Evolutionary conservation across 2,113 vertebrate genomes (phyloP).

Genomic region (Onychostruthus taczanowskii): DNA sequence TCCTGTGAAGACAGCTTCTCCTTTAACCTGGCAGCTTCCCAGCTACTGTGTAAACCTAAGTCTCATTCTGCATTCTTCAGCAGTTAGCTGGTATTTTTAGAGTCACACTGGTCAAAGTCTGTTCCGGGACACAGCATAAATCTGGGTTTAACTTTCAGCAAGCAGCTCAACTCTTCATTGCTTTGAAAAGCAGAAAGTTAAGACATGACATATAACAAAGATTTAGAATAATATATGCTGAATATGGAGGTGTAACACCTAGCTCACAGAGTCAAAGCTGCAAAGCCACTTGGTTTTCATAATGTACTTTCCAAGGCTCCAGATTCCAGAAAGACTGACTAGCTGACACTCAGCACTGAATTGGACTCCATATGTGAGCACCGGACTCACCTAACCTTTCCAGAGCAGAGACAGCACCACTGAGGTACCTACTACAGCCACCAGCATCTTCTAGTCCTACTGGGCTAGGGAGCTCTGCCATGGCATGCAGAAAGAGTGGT

Average conservation of each 20-base stretch:
- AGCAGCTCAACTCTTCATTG: background rate
- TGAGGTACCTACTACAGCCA: background rate
- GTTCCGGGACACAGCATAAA: background rate
- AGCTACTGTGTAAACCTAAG: slow-evolving; percentile 30
- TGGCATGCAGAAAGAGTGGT: background rate
- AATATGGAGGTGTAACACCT: background rate
- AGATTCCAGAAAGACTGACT: background rate
- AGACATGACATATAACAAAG: background rate
- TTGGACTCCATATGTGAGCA: rapidly evolving
- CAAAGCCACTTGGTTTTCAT: background rate
- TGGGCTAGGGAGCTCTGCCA: background rate
- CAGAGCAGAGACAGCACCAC: background rate
- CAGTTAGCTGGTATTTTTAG: slow-evolving; percentile 45
- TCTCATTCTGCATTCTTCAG: slow-evolving; percentile 50
- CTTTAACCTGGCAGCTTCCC: slow-evolving; percentile 28
- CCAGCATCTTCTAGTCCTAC: background rate
- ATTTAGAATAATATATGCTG: background rate
- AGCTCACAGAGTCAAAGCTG: background rate
- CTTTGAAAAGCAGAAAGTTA: background rate
- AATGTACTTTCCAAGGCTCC: background rate
- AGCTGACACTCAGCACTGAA: rapidly evolving
- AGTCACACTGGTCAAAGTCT: slow-evolving; percentile 39
- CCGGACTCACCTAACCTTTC: background rate
- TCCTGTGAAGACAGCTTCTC: background rate
- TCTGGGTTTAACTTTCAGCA: background rate